These are phyloP conservation scores for Hymenochirus boettgeri DNA, from an alignment of 2,113 vertebrate genomes.

Conservation along the genomic window DNA sequence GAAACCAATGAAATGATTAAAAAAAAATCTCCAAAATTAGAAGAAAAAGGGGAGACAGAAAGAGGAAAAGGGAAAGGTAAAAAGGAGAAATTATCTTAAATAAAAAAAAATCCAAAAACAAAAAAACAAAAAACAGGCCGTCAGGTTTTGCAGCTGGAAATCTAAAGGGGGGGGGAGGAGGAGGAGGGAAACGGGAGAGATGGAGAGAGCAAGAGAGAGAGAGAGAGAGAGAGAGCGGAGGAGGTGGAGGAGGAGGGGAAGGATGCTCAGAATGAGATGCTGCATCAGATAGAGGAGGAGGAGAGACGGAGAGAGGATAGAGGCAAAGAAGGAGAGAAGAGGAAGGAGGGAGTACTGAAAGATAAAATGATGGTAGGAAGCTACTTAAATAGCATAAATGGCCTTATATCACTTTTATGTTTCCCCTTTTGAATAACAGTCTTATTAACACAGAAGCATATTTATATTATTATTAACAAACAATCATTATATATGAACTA, in stretches of 20 bases:
- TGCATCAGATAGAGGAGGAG: slow-evolving; percentile 40
- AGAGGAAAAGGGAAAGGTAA: slow-evolving; percentile 21
- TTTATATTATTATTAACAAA: no score
- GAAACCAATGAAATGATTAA: slow-evolving; percentile 6
- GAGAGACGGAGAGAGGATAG: slow-evolving; percentile 16
- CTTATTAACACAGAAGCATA: no score
- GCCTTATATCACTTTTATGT: background rate
- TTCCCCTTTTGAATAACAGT: background rate
- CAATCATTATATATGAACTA: no score
- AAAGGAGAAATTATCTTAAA: slow-evolving; percentile 30
- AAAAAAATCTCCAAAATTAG: slow-evolving; percentile 7
- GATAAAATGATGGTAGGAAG: background rate
- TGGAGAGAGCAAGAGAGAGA: background rate
- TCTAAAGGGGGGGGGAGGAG: slow-evolving; percentile 28
- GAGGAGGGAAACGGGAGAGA: slow-evolving; percentile 3
- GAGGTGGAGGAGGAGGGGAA: slow-evolving; percentile 29
- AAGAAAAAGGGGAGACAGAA: slow-evolving; percentile 2
- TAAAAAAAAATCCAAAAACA: slow-evolving; percentile 29
- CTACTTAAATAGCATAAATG: background rate
- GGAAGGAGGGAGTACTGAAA: background rate
- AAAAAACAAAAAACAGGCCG: slow-evolving; percentile 27
- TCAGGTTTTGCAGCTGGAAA: slow-evolving; percentile 40
- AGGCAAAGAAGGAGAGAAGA: slow-evolving; percentile 11
- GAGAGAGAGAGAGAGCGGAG: background rate
- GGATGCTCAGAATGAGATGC: slow-evolving; percentile 37